Evolutionary conservation across 1,140 invertebrate genomes (phyloP), one percentile per base, ranked within the genome.

Genomic region (Bicyclus anynana): DNA sequence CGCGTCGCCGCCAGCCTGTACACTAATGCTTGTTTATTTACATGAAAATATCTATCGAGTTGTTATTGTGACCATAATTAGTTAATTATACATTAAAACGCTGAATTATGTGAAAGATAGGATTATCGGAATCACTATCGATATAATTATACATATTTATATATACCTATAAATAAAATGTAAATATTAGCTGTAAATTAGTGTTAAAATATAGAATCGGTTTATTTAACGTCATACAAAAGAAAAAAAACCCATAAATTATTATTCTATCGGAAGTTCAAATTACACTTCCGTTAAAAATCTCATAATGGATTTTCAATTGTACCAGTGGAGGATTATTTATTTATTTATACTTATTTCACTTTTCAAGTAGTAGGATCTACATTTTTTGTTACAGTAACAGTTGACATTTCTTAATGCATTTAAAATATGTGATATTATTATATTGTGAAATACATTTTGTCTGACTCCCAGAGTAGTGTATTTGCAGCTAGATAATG

Each of bases 341-440:
- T 84, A 80, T 85, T 84, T 87, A 87, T 84, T 84, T 84, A 81
- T 83, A 74, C 69, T 71, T 67, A 67, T 62, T 69, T 74, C 65
- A 66, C 62, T 67, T 54, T 67, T 73, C 58, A 50, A 60, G 59
- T 67, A 56, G 64, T 52, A 62, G 59, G 53, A 77, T 20, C 35
- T 57, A 50, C 47, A 50, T 5, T 42, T 60, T 50, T 42, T 26
- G 21, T 54, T 60, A 70, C 54, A 59, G 68, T 75, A 81, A 72
- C 75, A 67, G 70, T 76, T 80, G 65, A 77, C 67, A 74, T 78
- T 82, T 81, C 80, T 74, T 67, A 77, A 83, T 87, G 84, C 84
- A 87, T 86, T 86, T 87, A 87, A 87, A 78, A 77, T 85, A 87
- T 87, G 84, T 87, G 84, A 87, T 87, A 87, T 84, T 85, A 87